Evolutionary conservation across 2,113 vertebrate genomes (phyloP), one percentile per base, ranked within the genome.

Genomic region (Peromyscus maniculatus): DNA sequence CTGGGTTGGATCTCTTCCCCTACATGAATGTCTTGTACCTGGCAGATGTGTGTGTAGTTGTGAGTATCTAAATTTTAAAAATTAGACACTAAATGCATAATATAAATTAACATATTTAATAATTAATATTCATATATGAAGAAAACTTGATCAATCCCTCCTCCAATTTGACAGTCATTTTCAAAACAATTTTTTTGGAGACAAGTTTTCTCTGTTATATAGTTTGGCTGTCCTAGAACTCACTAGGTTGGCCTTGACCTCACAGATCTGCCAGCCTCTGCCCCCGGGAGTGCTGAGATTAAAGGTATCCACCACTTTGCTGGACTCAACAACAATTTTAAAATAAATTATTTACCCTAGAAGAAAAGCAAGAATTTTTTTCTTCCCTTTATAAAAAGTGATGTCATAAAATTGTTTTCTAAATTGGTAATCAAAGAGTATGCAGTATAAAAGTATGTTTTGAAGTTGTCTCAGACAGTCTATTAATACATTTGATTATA

Each of bases 91-190:
- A 33, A 57, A n/a, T 83, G 5, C 17, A 78, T 72, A 39, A 87
- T 67, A 77, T 91, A 88, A 93, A 22, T 80, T 46, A 77, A 93
- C 77, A 36, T 43, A 57, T 57, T 91, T 80, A 80, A 94, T 66
- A 19, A 24, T 57, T 74, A 59, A 4, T 62, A 8, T 3, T 59
- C 33, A 16, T 2, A 87, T 46, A 77, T 36, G 52, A 93, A 71
- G 43, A 90, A 87, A 69, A 69, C 11, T 75, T 77, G 72, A 74
- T 9, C 5, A 5, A 92, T 13, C 64, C 7, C 78, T 31, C 74
- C 69, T 43, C 52, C 67, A 91, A 87, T 52, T 84, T 87, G 26
- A 78, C 33, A 84, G 28, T 39, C 28, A 36, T 72, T 5, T 15
- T 93, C 71, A 93, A 89, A 22, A 69, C 21, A 82, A 3, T 17